Evolutionary conservation across 1,140 invertebrate genomes (phyloP).

Genomic region (Ceratosolen solmsi): DNA sequence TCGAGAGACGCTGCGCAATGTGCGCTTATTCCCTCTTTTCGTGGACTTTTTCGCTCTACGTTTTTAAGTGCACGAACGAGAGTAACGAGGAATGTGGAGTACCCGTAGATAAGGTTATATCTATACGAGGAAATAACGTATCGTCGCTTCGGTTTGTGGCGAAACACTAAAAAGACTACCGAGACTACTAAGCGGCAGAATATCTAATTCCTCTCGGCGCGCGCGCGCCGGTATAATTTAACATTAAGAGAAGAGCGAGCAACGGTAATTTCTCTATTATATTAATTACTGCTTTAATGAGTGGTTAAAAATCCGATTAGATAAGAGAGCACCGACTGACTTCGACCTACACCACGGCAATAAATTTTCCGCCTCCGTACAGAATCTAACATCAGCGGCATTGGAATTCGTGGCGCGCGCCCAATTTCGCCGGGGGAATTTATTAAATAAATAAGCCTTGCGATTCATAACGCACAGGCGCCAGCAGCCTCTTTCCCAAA

Average conservation of each 20-base stretch:
- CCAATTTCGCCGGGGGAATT: neutral
- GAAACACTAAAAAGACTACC: neutral
- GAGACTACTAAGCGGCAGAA: neutral
- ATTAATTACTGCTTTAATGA: constrained; percentile 19
- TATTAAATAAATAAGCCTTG: neutral
- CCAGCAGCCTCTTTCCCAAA: neutral
- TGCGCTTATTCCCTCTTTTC: neutral
- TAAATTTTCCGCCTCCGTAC: neutral
- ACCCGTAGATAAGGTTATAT: neutral
- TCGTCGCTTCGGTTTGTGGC: neutral
- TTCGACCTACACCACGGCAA: neutral
- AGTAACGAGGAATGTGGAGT: neutral
- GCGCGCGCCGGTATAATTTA: neutral
- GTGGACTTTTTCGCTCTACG: neutral
- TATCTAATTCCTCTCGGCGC: neutral
- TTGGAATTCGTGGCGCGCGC: neutral
- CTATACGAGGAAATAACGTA: neutral
- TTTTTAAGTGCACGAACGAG: neutral
- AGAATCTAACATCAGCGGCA: too few species aligned
- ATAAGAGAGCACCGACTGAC: neutral
- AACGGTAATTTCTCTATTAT: constrained; percentile 9
- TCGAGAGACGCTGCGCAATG: neutral
- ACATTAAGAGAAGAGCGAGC: neutral
- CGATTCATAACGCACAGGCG: neutral
- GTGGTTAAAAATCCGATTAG: neutral